phyloP scores from a whole-genome alignment of 2,888 invertebrate genomes.

The Octonoba sinensis region DNA sequence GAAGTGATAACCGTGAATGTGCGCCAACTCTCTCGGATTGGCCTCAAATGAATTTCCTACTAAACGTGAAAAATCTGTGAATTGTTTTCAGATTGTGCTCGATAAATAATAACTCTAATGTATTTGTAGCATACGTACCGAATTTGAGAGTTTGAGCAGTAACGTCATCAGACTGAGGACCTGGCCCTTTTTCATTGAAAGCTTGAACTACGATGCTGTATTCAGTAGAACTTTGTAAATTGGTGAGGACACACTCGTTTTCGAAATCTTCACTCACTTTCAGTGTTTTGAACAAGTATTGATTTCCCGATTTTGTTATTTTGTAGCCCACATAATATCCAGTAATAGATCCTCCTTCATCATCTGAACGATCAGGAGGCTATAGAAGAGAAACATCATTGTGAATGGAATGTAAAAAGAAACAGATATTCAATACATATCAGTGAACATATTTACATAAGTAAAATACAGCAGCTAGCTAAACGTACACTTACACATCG shows the following conservation, averaged over 20 bases:
- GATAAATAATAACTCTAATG: too few relatives aligned
- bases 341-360: conserved; percentile 52
- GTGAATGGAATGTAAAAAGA: neutral
- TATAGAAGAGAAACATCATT: neutral
- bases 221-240: conserved; percentile 69
- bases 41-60: too few relatives aligned
- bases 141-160: conserved; percentile 71
- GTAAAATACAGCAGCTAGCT: too few relatives aligned
- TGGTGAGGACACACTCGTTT: conserved; percentile 56
- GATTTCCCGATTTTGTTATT: conserved; percentile 53
- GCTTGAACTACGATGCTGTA: conserved; percentile 71
- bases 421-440: too few relatives aligned
- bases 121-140: conserved; percentile 67
- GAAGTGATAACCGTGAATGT: too few relatives aligned
- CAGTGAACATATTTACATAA: too few relatives aligned
- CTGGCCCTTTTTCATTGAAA: conserved; percentile 70
- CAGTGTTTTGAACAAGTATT: conserved; percentile 64
- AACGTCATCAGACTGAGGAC: conserved; percentile 70
- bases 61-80: too few relatives aligned
- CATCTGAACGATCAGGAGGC: conserved; percentile 40
- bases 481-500: too few relatives aligned
- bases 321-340: conserved; percentile 66
- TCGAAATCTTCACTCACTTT: conserved; percentile 44
- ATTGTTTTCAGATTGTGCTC: too few relatives aligned
- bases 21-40: too few relatives aligned